Conservation (phyloP, 2,888 invertebrate genomes). For the Drosophila villosipedis region DNA sequence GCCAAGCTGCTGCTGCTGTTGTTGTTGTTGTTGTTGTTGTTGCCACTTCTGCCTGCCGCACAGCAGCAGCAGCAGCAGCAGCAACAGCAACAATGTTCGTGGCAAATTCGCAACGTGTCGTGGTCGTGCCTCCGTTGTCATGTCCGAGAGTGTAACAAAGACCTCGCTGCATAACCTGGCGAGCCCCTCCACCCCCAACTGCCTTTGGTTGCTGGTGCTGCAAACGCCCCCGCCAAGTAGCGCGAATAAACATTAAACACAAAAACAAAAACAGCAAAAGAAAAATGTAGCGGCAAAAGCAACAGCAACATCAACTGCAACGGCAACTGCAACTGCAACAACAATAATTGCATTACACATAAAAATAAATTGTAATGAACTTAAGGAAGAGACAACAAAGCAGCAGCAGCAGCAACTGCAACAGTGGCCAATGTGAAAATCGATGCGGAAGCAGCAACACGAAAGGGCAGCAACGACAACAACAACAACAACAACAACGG, state of each 20-base stretch:
- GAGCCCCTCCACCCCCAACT: not conserved
- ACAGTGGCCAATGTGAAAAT: conserved; percentile 72
- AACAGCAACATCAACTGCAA: conserved; percentile 25
- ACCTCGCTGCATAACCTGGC: conserved; percentile 65
- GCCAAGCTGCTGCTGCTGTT: conserved; percentile 28
- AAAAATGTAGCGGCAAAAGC: conserved; percentile 54
- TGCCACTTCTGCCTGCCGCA: conserved; percentile 37
- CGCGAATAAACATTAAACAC: conserved; percentile 73
- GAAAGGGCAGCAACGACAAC: conserved; percentile 55
- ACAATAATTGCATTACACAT: conserved; percentile 80
- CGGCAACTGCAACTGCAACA: conserved; percentile 54
- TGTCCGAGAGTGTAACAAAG: conserved; percentile 80
- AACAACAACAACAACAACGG: conserved; percentile 13
- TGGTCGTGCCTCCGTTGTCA: conserved; percentile 78
- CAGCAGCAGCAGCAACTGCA: conserved; percentile 42
- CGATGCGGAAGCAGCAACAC: conserved; percentile 74
- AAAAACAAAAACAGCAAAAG: conserved; percentile 24
- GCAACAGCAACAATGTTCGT: conserved; percentile 60
- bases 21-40: conserved; percentile 26
- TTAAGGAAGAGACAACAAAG: conserved; percentile 63
- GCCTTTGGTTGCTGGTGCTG: conserved; percentile 21
- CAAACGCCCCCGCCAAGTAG: conserved; percentile 68
- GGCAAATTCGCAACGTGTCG: conserved; percentile 80
- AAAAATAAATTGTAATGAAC: conserved; percentile 80
- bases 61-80: conserved; percentile 42